These are phyloP conservation scores for Scaptomyza hsui DNA, from an alignment of 1,140 invertebrate species.

Conservation along the genomic window DNA sequence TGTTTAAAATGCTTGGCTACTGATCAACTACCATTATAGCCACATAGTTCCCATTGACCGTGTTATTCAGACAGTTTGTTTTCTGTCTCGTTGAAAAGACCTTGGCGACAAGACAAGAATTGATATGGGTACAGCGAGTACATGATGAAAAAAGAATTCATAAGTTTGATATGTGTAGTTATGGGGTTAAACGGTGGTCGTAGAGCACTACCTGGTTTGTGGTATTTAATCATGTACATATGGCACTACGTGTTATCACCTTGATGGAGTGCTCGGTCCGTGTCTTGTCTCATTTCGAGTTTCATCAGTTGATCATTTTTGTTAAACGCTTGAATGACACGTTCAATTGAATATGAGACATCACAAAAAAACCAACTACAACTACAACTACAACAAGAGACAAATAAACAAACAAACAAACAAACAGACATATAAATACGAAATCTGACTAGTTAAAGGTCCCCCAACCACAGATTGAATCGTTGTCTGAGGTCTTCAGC, in stretches of 20 bases:
- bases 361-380: constrained; percentile 28
- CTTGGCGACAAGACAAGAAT: constrained; percentile 35
- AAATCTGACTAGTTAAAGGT: constrained; percentile 42
- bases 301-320: constrained; percentile 22
- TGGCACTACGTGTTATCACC: constrained; percentile 17
- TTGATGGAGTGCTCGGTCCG: constrained; percentile 10
- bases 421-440: constrained; percentile 25
- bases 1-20: not conserved
- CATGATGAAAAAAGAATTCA: not conserved
- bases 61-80: not conserved
- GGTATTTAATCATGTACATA: constrained; percentile 29
- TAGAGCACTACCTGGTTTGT: constrained; percentile 22
- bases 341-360: constrained; percentile 74
- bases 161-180: not conserved
- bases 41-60: not conserved
- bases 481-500: not conserved
- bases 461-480: constrained; percentile 8
- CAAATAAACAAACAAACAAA: constrained; percentile 14
- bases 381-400: not conserved
- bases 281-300: constrained; percentile 13
- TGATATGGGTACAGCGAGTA: constrained; percentile 27
- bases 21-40: not conserved
- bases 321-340: constrained; percentile 78
- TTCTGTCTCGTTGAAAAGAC: constrained; percentile 21
- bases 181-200: constrained; percentile 4